phyloP scores from a whole-genome alignment of 2,797 vertebrate species.

The Silurus aristotelis region DNA sequence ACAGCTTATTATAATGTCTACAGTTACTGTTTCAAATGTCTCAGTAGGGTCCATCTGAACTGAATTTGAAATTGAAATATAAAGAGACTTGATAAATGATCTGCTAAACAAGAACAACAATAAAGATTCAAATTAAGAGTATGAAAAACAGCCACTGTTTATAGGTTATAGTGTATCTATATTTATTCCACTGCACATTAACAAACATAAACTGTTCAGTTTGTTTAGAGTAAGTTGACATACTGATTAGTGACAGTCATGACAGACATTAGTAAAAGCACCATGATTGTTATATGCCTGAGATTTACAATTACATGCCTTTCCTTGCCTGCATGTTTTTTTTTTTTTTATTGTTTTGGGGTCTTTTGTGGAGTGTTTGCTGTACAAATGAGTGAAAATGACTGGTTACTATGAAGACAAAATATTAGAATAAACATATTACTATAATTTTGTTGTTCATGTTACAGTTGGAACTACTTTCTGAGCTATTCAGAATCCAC shows the following conservation, averaged over 20 bases:
- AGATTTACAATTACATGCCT: too few relatives aligned
- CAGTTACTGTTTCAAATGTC: neutral
- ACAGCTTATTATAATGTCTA: neutral
- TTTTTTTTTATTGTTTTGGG: too few relatives aligned
- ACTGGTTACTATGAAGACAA: too few relatives aligned
- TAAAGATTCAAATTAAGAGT: neutral
- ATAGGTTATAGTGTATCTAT: neutral
- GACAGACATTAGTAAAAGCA: too few relatives aligned
- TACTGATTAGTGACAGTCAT: neutral
- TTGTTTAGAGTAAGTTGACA: neutral
- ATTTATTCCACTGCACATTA: neutral
- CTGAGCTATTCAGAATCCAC: neutral
- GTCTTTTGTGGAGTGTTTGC: too few relatives aligned
- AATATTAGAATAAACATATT: neutral
- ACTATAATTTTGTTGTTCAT: neutral
- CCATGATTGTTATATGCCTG: too few relatives aligned
- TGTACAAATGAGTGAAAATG: too few relatives aligned
- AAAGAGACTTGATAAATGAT: neutral
- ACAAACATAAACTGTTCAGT: neutral
- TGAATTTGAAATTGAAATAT: neutral
- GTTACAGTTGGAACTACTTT: neutral
- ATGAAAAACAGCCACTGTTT: neutral
- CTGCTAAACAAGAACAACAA: neutral
- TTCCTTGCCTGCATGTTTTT: too few relatives aligned
- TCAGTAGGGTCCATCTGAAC: neutral